These are phyloP conservation scores for Planiliza haematocheilus DNA, from an alignment of 2,113 vertebrate genomes.

Conservation along the genomic window DNA sequence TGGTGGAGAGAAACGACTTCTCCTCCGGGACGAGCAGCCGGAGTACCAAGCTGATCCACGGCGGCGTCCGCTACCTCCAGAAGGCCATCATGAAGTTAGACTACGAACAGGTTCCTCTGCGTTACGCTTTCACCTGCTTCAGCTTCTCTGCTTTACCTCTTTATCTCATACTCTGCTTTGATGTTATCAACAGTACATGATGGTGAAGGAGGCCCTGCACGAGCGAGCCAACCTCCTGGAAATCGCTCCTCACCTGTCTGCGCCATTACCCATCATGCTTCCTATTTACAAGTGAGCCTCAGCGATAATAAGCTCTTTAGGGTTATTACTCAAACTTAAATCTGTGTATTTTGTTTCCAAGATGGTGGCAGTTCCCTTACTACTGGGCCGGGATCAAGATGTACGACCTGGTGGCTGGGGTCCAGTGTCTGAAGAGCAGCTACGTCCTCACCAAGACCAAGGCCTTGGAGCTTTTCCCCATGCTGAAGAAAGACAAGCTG, in stretches of 20 bases:
- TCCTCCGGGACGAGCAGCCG: slow-evolving; percentile 98
- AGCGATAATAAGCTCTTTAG: too few species aligned
- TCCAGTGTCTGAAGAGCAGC: slow-evolving; percentile 94
- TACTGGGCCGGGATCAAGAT: slow-evolving; percentile 98
- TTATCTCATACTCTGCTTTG: neutral
- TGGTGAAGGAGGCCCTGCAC: slow-evolving; percentile 95
- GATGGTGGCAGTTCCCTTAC: slow-evolving; percentile 99
- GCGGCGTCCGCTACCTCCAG: slow-evolving; percentile 97
- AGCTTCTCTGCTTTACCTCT: neutral
- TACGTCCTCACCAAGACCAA: slow-evolving; percentile 93
- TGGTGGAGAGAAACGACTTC: slow-evolving; percentile 96
- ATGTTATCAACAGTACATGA: slow-evolving; percentile 89
- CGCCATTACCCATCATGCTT: slow-evolving; percentile 95
- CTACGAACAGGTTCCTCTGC: slow-evolving; percentile 89
- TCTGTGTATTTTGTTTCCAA: slow-evolving; percentile 67
- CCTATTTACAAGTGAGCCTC: slow-evolving; percentile 94
- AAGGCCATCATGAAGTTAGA: slow-evolving; percentile 97
- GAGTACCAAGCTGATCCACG: slow-evolving; percentile 98
- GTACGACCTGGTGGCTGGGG: slow-evolving; percentile 95
- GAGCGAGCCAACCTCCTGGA: slow-evolving; percentile 94
- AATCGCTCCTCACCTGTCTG: slow-evolving; percentile 94
- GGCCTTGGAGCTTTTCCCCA: slow-evolving; percentile 95
- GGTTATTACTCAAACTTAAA: too few species aligned
- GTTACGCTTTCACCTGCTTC: neutral
- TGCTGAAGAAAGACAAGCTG: slow-evolving; percentile 94